Evolutionary conservation across 1,140 invertebrate species (phyloP), one percentile per base, ranked within the genome.

Genomic region (Drosophila littoralis): DNA sequence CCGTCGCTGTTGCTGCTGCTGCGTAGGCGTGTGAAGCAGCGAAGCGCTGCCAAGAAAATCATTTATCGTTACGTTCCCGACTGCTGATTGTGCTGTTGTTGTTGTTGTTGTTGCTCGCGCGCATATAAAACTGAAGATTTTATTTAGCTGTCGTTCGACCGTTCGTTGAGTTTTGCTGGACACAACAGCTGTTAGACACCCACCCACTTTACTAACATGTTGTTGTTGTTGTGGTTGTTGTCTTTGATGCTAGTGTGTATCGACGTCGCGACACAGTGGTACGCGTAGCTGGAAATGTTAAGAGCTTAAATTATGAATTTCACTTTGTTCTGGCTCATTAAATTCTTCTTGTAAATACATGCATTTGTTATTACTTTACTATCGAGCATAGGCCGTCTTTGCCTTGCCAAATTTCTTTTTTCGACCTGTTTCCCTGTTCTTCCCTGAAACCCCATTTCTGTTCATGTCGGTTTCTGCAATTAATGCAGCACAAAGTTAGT

Each of bases 71-170:
- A 50, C 43, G 60, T 50, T 68, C 61, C 48, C 36, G 51, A 15
- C 35, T 46, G 52, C 7, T 55, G 52, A 7, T 54, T 45, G 7
- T 67, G 50, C 46, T 52, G 72, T 13, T 55, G 42, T 22, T 51
- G 51, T n/a, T 64, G 58, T 58, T 79, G 69, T 48, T 85, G 78
- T 64, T 88, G 48, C 75, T 75, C 60, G 65, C 65, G 65, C 72
- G 72, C 76, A 77, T 73, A 88, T 88, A 89, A 88, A 88, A 77
- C 71, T 65, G 71, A 80, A 75, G 80, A 88, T 83, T 88, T 88
- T 80, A 88, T 89, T 71, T 69, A 38, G 75, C 55, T 73, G 71
- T 70, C 75, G 48, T 46, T 75, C 15, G 35, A 48, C 8, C 36
- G 51, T 43, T 75, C 54, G 58, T 38, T 63, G 68, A 43, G 43